Base-by-base conservation (phyloP, 2,888 invertebrate species). In the Cryptus viduatorius region DNA sequence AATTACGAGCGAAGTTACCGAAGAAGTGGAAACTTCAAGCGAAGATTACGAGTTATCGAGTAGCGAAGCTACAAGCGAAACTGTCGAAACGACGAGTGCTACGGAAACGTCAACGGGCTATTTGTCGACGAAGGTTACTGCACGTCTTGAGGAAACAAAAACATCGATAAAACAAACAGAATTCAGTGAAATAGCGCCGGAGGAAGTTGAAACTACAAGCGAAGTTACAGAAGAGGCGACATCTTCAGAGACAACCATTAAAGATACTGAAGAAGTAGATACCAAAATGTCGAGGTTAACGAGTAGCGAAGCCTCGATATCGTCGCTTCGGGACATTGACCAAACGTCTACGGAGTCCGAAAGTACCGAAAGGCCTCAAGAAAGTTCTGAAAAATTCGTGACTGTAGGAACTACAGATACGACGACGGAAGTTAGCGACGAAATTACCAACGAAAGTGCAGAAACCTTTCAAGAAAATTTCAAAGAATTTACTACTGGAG, bases 1-100 rank as follows among this genome's bases (percentile, higher is more conserved):
- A 67, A 50, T 37, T n/a, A 83, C 75, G 3, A 64, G 29, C n/a
- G 67, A 48, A 79, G 65, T 16, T 8, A 56, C 65, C 61, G 78
- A 79, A 67, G 65, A 68, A 61, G 48, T 10, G 12, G 2, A 48
- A 0, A n/a, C 4, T 48, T 10, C 48, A 1, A 3, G n/a, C n/a
- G 48, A 48, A 48, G 24, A 29, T 31, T 12, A 5, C 59, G 29
- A 14, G 24, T 4, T 14, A 24, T 31, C 24, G 29, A 61, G 59
- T 31, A 4, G 5, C 59, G 59, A 61, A n/a, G 29, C 29, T 61
- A 31, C 14, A 31, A 61, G 31, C n/a, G 59, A 31, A 5, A n/a
- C 31, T 31, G 2, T 7, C 59, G 29, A n/a, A 5, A 8, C 10
- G 10, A 12, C 48, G 24, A 72, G 24, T 37, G 3, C 79, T 48